These are phyloP conservation scores for Drosophila kanapiae DNA, from an alignment of 1,140 invertebrate genomes.

Conservation along the genomic window DNA sequence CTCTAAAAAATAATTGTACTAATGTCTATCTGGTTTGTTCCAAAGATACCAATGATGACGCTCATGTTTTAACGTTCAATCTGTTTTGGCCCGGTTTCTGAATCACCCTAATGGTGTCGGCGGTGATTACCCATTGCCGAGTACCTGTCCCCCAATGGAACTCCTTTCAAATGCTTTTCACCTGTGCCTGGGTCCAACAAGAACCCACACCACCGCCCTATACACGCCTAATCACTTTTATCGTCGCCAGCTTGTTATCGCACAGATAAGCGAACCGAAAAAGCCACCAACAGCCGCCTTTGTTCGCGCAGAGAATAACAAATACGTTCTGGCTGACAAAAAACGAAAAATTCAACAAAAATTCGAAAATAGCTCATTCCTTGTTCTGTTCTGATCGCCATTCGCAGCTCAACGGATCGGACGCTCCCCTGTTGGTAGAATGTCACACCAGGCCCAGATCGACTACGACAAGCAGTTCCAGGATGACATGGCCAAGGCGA, in stretches of 20 bases:
- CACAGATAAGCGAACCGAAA: slow-evolving; percentile 55
- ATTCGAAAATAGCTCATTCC: slow-evolving; percentile 38
- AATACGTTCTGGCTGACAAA: slow-evolving; percentile 21
- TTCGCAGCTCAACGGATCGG: slow-evolving; percentile 46
- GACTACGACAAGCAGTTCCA: slow-evolving; percentile 93
- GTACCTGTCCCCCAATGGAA: background rate
- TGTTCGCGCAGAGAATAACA: slow-evolving; percentile 42
- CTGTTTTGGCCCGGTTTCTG: background rate
- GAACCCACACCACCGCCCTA: background rate
- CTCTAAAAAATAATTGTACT: background rate
- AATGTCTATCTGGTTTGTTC: background rate
- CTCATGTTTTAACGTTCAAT: background rate
- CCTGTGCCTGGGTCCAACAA: background rate
- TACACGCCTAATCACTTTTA: slow-evolving; percentile 74
- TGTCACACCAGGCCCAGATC: slow-evolving; percentile 81
- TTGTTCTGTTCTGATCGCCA: slow-evolving; percentile 24
- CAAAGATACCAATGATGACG: slow-evolving; percentile 1
- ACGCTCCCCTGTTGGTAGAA: slow-evolving; percentile 46
- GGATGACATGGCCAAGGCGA: slow-evolving; percentile 93
- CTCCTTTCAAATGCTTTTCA: slow-evolving; percentile 3
- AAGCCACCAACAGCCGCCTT: slow-evolving; percentile 38
- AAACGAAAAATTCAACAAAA: slow-evolving; percentile 41
- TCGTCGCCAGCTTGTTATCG: slow-evolving; percentile 60
- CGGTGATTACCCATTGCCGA: background rate
- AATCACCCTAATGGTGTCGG: slow-evolving; percentile 11